Evolutionary conservation across 2,888 invertebrate species (phyloP), one percentile per base, ranked within the genome.

Genomic region (Cephus nigrinus): DNA sequence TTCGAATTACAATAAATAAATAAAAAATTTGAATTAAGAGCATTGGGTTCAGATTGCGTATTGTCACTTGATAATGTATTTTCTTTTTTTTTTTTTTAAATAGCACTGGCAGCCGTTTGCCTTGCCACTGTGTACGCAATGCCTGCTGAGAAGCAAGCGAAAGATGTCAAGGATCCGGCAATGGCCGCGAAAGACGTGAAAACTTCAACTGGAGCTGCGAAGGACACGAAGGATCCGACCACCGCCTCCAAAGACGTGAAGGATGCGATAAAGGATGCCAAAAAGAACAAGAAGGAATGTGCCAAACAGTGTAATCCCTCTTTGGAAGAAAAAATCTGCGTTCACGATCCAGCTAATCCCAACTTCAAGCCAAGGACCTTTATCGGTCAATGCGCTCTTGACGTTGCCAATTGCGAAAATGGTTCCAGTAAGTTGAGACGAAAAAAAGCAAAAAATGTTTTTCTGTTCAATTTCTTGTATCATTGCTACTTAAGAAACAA

Each of bases 331-430:
- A 95, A 95, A 12, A 88, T 95, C 79, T 95, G 95, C 88, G 95
- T 93, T 3, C 94, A 94, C 80, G 94, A 94, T 86, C 92, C 93
- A 11, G 93, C 93, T 1, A 93, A 90, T 75, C 92, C 82, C 92
- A 94, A 79, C 86, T 82, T 83, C 68, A 92, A 91, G 68, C 93
- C 88, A 90, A 93, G 90, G 87, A 94, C 94, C 1, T 95, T 95
- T 83, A 94, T 94, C 81, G 94, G 92, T 86, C 93, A 93, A 81
- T 95, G 95, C 87, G 94, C 94, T 73, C 90, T 95, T 90, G 93
- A 93, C 80, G 94, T 94, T 84, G 93, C 94, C 89, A 95, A 95
- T 85, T 95, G 95, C 90, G 95, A 95, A 86, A 92, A 94, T 85
- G 93, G 93, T 85, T 93, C 93, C 74, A 93, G 95, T 95, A 90